Evolutionary conservation across 2,888 invertebrate genomes (phyloP), one percentile per base, ranked within the genome.

Genomic region (Coremacera marginata): DNA sequence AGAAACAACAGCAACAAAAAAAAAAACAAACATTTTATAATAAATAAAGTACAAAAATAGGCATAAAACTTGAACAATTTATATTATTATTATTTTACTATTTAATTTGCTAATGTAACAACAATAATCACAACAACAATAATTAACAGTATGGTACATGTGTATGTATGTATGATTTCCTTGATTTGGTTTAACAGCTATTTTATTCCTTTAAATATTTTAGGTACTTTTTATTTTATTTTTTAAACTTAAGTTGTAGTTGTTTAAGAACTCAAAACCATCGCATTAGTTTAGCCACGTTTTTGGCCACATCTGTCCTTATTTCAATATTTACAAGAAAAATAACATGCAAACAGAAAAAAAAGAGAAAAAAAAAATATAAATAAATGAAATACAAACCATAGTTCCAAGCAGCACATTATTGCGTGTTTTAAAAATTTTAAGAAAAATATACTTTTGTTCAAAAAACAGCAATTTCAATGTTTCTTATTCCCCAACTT

Each of bases 221-320:
- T 79, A 60, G n/a, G n/a, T n/a, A 74, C 55, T 77, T 77, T 70
- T 57, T 63, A 44, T 75, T 63, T 76, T 75, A 72, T 70, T 77
- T 60, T 67, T 75, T 37, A 78, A 19, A 55, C 55, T 55, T 55
- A 19, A 22, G 9, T 8, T 62, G 77, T 79, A 78, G 74, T 77
- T 70, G 5, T 70, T 31, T 80, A 80, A 79, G 80, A 68, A 82
- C 81, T 80, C 80, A 78, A 81, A 78, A 81, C 80, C 78, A 79
- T 79, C 81, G 80, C 81, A 79, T 80, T 80, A 79, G 71, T 70
- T 76, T 72, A 49, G 63, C 34, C 27, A 27, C 7, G 34, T 3
- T 27, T 34, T 16, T 60, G 60, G 60, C 22, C 3, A 44, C 44
- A 19, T 19, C 55, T 63, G 63, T 63, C 14, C 34, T 34, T 63